Conservation (phyloP, 2,113 vertebrate genomes). For the Tonatia bakeri region DNA sequence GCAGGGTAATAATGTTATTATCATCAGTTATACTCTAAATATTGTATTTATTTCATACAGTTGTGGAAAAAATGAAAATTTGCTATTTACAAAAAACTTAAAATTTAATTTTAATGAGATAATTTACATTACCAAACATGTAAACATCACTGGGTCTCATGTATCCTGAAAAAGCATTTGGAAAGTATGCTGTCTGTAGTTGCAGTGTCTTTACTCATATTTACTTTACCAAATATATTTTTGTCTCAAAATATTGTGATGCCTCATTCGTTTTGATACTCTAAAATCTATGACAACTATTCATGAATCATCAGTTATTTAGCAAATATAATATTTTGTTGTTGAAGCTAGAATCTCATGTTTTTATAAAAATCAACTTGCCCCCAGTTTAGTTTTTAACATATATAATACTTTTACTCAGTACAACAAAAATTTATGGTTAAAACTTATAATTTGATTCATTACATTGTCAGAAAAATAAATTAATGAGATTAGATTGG, state of each 20-base stretch:
- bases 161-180: not conserved
- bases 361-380: not conserved
- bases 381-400: constrained; percentile 36
- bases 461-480: not conserved
- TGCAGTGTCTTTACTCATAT: not conserved
- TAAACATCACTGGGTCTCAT: not conserved
- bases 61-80: not conserved
- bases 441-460: not conserved
- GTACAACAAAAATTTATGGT: not conserved
- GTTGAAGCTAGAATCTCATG: not conserved
- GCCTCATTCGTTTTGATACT: not conserved
- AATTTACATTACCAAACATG: not conserved
- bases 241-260: not conserved
- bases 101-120: not conserved
- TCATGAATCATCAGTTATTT: not conserved
- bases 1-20: not conserved
- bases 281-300: not conserved
- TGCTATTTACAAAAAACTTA: not conserved
- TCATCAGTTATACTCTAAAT: constrained; percentile 5
- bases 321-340: not conserved
- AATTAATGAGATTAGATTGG: not conserved
- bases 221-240: constrained; percentile 45
- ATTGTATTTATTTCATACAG: constrained; percentile 19
- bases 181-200: not conserved
- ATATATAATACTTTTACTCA: constrained; percentile 56